These are phyloP conservation scores for Raja brachyura DNA, from an alignment of 2,113 vertebrate genomes.

Conservation along the genomic window DNA sequence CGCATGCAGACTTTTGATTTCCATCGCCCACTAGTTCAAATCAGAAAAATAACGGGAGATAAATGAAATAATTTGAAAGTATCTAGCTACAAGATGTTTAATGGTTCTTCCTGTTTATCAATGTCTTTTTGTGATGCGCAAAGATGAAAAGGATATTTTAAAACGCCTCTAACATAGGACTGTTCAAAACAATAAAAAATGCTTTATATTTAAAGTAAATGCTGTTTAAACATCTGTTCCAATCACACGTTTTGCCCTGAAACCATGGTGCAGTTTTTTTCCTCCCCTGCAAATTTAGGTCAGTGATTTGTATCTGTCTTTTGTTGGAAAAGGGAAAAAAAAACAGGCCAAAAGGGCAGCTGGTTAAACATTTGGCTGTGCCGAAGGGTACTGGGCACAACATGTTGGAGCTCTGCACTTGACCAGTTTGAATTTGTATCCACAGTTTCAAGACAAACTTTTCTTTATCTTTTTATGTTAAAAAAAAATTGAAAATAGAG, in stretches of 20 bases:
- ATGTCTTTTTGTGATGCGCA: not conserved
- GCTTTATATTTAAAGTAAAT: conserved; percentile 45
- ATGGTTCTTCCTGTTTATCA: not conserved
- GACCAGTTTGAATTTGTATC: conserved; percentile 88
- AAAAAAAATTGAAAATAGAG: not conserved
- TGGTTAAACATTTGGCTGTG: conserved; percentile 98
- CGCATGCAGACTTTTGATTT: not conserved
- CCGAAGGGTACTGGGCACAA: conserved; percentile 89
- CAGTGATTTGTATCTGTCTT: conserved; percentile 99
- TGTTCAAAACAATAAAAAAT: not conserved
- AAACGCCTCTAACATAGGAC: not conserved
- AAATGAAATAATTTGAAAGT: not conserved
- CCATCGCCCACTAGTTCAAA: not conserved
- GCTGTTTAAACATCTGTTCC: conserved; percentile 83
- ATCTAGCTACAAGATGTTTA: not conserved
- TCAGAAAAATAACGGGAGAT: not conserved
- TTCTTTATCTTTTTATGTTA: conserved; percentile 41
- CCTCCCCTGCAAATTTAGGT: conserved; percentile 85
- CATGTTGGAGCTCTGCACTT: conserved; percentile 69
- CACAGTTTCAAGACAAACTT: conserved; percentile 72
- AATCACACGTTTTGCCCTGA: conserved; percentile 71
- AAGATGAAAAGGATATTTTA: not conserved
- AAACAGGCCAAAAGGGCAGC: conserved; percentile 98
- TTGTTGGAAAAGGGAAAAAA: conserved; percentile 75
- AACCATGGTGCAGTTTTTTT: conserved; percentile 66